A percentile compares a stretch with the other conserved stretches of the same genome.
Conservation (phyloP, 2,113 vertebrate genomes). For the Indicator indicator region DNA sequence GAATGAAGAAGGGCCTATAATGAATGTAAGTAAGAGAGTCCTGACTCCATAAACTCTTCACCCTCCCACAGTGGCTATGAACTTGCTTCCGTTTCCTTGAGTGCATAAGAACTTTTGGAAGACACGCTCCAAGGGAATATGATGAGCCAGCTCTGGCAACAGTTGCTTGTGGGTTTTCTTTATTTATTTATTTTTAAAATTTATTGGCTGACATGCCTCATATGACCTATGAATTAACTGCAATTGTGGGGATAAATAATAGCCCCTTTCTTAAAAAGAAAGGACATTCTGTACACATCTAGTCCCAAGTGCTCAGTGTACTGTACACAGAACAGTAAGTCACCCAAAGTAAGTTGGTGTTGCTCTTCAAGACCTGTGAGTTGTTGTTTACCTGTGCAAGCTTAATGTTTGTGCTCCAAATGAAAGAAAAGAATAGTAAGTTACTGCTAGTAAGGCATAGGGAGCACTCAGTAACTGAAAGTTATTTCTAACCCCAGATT, state of each 20-base stretch:
- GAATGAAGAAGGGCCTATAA: not conserved
- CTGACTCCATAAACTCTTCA: not conserved
- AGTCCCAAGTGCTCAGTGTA: not conserved
- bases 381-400: not conserved
- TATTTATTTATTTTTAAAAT: not conserved
- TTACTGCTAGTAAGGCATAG: not conserved
- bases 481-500: not conserved
- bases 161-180: not conserved
- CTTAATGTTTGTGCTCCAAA: not conserved
- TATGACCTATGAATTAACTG: not conserved
- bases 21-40: constrained; percentile 11
- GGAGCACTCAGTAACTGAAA: not conserved
- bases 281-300: not conserved
- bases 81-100: not conserved
- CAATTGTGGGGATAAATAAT: not conserved
- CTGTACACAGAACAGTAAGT: not conserved
- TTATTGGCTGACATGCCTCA: not conserved
- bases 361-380: not conserved
- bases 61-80: not conserved
- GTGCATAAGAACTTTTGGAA: not conserved
- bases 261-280: not conserved
- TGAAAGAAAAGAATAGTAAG: not conserved
- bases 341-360: not conserved
- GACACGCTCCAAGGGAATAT: not conserved
- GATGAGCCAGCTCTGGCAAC: not conserved